These are phyloP conservation scores for Gorilla gorilla DNA, from an alignment of 2,113 vertebrate genomes.

Conservation along the genomic window DNA sequence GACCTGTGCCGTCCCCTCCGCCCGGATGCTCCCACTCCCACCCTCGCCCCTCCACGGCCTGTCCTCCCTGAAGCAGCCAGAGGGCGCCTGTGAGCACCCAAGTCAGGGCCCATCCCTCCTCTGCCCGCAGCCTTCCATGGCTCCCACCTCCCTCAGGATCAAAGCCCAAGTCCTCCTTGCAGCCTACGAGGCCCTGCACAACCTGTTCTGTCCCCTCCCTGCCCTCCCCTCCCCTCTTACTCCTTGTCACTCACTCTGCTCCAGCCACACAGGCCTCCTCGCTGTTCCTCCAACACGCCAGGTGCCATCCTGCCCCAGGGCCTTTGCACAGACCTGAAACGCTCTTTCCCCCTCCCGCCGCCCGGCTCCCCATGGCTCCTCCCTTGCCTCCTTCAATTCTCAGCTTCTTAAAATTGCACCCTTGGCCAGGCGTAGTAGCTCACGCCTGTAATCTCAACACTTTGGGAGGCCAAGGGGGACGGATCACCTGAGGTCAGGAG, in stretches of 20 bases:
- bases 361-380: too few relatives aligned
- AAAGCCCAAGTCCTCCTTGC: not conserved
- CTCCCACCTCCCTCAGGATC: not conserved
- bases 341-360: not conserved
- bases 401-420: not conserved
- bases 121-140: not conserved
- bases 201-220: not conserved
- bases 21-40: not conserved
- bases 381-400: not conserved
- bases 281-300: too few relatives aligned
- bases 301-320: not conserved
- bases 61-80: not conserved
- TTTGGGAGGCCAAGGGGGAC: too few relatives aligned
- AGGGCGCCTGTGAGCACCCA: not conserved
- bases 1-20: rapidly evolving
- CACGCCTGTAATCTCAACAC: too few relatives aligned
- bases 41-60: rapidly evolving
- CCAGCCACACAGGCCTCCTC: too few relatives aligned
- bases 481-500: too few relatives aligned
- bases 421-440: rapidly evolving
- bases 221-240: too few relatives aligned
- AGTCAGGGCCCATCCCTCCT: too few relatives aligned
- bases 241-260: not conserved
- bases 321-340: not conserved
- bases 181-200: too few relatives aligned